phyloP scores from a whole-genome alignment of 2,888 invertebrate genomes.

The Pseudeuparius sepicola region DNA sequence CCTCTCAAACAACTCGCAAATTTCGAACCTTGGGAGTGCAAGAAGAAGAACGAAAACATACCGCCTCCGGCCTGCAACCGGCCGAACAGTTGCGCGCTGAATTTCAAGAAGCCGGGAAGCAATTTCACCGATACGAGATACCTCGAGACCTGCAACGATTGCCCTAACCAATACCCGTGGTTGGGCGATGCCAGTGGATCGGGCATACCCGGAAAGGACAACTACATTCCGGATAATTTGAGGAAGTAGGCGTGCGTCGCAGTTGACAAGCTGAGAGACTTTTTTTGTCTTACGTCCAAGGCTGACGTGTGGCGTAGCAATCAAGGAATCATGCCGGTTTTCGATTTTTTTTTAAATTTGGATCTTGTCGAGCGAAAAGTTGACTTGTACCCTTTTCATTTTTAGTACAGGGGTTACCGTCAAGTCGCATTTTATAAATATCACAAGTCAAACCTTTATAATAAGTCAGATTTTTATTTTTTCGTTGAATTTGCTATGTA shows the following conservation, averaged over 20 bases:
- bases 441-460: no score
- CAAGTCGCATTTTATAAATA: no score
- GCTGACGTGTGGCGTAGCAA: no score
- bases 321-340: no score
- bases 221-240: slow-evolving; percentile 65
- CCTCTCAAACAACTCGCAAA: slow-evolving; percentile 54
- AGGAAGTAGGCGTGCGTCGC: slow-evolving; percentile 16
- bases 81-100: slow-evolving; percentile 73
- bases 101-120: slow-evolving; percentile 64
- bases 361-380: no score
- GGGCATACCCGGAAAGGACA: slow-evolving; percentile 68
- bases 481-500: no score
- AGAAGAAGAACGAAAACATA: slow-evolving; percentile 55
- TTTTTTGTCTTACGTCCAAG: no score
- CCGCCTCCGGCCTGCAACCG: slow-evolving; percentile 70
- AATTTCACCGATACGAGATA: slow-evolving; percentile 77
- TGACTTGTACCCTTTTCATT: no score
- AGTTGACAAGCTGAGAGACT: no score
- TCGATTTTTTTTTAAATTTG: no score
- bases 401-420: no score
- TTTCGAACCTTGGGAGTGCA: slow-evolving; percentile 77
- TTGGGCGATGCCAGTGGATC: slow-evolving; percentile 77
- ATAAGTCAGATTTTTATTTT: no score
- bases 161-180: slow-evolving; percentile 82
- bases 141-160: slow-evolving; percentile 78